Evolutionary conservation across 2,113 vertebrate species (phyloP), one percentile per base, ranked within the genome.

Genomic region (Montifringilla adamsi): DNA sequence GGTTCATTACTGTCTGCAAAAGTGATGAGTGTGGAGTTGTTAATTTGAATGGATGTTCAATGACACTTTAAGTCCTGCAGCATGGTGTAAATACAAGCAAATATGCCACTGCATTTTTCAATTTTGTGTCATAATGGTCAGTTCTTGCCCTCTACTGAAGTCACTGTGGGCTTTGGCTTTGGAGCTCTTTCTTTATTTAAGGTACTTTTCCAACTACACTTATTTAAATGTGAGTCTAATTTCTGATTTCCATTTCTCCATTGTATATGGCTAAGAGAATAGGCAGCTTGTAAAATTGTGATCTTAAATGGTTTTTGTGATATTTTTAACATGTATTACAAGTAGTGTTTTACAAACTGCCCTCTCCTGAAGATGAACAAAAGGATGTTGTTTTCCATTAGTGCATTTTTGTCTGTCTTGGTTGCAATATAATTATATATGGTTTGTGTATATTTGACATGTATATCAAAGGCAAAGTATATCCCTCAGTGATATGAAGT

Each of bases 41-140:
- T 92, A 77, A 92, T 90, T 92, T 74, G 50, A 90, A 64, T 94
- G 73, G 50, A 31, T 89, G 91, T 94, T 90, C 93, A 90, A 24
- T 78, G 83, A 37, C 68, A 24, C 41, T 89, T 62, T 6, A 58
- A n/a, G 28, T 63, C 83, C 79, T 67, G n/a, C 78, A 83, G 63
- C 31, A 4, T 15, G 18, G 7, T 53, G 68, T 79, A 87, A 81
- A 89, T 78, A 52, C 0, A 15, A 76, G 50, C 39, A 77, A 80
- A 67, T 15, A 37, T 47, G 59, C 11, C 2, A 0, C 20, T 63
- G 17, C 0, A 0, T 43, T 84, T 14, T 78, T 92, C 77, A 8
- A 5, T 75, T 81, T 90, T 64, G 20, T 94, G 60, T 23, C 23
- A 1, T 20, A 53, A 49, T 30, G 52, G 15, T 52, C 35, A 35